Evolutionary conservation across 1,140 invertebrate species (phyloP).

Genomic region (Danaus plexippus): DNA sequence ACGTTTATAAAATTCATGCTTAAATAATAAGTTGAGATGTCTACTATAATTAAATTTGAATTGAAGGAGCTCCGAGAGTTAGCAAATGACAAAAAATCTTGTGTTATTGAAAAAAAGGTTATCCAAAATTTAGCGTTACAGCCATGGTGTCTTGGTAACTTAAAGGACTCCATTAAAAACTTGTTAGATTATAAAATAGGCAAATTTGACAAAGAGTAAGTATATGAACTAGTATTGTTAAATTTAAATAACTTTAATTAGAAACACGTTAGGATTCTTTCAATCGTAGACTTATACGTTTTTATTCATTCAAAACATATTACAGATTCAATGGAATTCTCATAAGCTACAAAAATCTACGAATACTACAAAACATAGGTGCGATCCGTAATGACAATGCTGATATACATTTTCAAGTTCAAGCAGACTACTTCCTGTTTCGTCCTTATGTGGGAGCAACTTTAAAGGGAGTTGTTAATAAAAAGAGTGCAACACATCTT

Average conservation of each 20-base stretch:
- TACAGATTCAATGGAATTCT: constrained; percentile 74
- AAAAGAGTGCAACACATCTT: constrained; percentile 75
- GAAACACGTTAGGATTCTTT: not conserved
- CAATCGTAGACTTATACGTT: not conserved
- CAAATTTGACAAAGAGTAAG: constrained; percentile 72
- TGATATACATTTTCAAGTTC: constrained; percentile 75
- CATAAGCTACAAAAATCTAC: constrained; percentile 75
- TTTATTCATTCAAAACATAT: constrained; percentile 13
- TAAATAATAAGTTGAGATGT: constrained; percentile 36
- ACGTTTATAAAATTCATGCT: not conserved
- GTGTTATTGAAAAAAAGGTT: constrained; percentile 70
- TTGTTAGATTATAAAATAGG: constrained; percentile 70
- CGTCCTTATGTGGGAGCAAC: constrained; percentile 60
- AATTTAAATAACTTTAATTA: constrained; percentile 1
- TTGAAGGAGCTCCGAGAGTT: constrained; percentile 59
- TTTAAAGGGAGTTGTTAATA: constrained; percentile 74
- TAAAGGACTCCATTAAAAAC: constrained; percentile 70
- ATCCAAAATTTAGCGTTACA: constrained; percentile 73
- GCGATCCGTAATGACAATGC: constrained; percentile 72
- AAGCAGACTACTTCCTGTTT: constrained; percentile 79
- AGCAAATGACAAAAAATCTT: constrained; percentile 71
- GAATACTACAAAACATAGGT: constrained; percentile 71
- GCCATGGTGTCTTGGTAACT: constrained; percentile 74
- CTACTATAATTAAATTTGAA: constrained; percentile 65
- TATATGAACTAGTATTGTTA: constrained; percentile 6